Evolutionary conservation across 2,888 invertebrate genomes (phyloP), one percentile per base, ranked within the genome.

Genomic region (Xestia sexstrigata): DNA sequence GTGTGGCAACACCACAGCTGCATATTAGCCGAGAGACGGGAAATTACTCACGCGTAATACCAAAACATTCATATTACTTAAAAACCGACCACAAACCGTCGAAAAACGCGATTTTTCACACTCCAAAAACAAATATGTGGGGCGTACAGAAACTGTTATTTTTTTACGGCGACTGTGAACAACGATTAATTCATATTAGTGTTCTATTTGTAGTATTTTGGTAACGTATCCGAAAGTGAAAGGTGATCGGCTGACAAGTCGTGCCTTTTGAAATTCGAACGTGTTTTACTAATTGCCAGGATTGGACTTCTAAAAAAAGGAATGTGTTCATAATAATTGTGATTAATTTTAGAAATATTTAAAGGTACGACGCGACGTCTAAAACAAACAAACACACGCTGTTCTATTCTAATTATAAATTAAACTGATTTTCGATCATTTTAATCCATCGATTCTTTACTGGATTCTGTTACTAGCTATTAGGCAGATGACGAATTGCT

Each of bases 41-140:
- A 91, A 93, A 95, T 95, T 92, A 94, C 93, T 93, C 93, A 92
- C 86, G 92, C 90, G 86, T 96, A 95, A 96, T 95, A 93, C 92
- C 89, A 92, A 93, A 95, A 93, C 94, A 96, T 96, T 95, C 94
- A 92, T 96, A 95, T 94, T 93, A 92, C 95, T 95, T 95, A 95
- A 95, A 94, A 93, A 92, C 91, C 87, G 78, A 95, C 95, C 95
- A 92, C 96, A 94, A 92, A 95, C 95, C 95, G 92, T 91, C 93
- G 83, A 91, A 92, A 94, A 96, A 95, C 92, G 90, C 93, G 91
- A 96, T 96, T 96, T 94, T 96, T 96, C 96, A 96, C 95, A 95
- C 93, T 93, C 91, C 90, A 94, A 95, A 95, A 95, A 94, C 93
- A 95, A 95, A 95, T 95, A 94, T 94, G 87, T 92, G 91, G 91